Percentiles rank a stretch among this genome's conserved stretches.
Conservation (phyloP, 2,797 vertebrate species). For the Brachymystax lenok region DNA sequence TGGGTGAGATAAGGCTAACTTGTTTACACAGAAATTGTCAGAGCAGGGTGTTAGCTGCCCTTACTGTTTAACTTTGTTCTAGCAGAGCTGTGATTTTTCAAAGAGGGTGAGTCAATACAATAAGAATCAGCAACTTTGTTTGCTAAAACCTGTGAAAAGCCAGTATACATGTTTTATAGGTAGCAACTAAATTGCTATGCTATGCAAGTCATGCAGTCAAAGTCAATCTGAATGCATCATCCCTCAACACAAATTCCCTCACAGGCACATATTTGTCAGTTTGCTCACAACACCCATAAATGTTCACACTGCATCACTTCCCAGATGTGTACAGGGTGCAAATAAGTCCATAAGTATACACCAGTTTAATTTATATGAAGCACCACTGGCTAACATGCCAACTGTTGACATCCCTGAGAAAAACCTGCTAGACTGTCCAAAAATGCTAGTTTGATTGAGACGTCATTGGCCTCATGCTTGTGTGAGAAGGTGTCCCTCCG, state of each 20-base stretch:
- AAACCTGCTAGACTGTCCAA: neutral
- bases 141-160: neutral
- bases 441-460: too few species aligned
- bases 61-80: neutral
- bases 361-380: neutral
- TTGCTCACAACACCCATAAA: too few species aligned
- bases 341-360: too few species aligned
- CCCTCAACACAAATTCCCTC: too few species aligned
- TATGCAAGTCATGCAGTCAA: too few species aligned
- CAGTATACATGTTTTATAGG: too few species aligned
- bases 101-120: neutral
- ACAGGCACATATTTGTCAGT: too few species aligned
- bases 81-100: neutral
- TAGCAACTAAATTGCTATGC: too few species aligned
- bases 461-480: neutral
- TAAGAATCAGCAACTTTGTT: neutral
- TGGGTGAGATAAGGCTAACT: neutral
- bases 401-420: neutral
- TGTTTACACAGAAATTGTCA: slow-evolving; percentile 1
- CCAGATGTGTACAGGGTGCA: too few species aligned
- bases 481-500: neutral
- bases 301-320: too few species aligned
- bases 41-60: neutral
- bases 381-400: neutral
- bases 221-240: too few species aligned